Conservation (phyloP, 2,888 invertebrate species). For the Aplocera efformata region DNA sequence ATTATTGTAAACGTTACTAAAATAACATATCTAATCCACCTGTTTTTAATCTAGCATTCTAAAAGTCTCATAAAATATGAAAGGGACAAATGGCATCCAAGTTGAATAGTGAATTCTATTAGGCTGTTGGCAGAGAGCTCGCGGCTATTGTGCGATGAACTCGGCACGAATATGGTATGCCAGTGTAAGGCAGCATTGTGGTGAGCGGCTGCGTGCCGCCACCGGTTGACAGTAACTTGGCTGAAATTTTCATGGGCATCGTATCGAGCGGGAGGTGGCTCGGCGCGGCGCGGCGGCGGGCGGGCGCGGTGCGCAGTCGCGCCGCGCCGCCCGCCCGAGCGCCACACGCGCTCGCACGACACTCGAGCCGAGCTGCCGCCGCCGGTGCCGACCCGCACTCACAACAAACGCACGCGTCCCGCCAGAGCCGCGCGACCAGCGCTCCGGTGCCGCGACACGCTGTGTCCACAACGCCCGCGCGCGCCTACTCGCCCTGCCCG, state of each 20-base stretch:
- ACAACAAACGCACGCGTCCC: conserved; percentile 54
- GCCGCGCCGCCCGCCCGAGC: conserved; percentile 51
- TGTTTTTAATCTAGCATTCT: no score
- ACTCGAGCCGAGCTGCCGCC: conserved; percentile 31
- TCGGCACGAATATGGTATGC: conserved; percentile 22
- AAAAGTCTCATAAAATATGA: not conserved
- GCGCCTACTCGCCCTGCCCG: conserved; percentile 26
- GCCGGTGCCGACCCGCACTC: conserved; percentile 39
- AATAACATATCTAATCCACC: no score
- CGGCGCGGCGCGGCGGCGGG: conserved; percentile 49
- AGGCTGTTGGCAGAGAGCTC: conserved; percentile 15
- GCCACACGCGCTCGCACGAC: conserved; percentile 41
- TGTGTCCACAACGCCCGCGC: conserved; percentile 41
- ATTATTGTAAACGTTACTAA: no score
- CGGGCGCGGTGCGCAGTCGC: conserved; percentile 61
- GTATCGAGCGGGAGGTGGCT: conserved; percentile 73
- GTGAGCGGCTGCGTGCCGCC: conserved; percentile 61
- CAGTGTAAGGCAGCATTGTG: conserved; percentile 36
- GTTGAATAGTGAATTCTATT: conserved; percentile 16
- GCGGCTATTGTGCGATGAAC: conserved; percentile 15
- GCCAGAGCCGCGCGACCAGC: conserved; percentile 37
- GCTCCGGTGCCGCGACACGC: conserved; percentile 6
- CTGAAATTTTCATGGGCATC: conserved; percentile 78
- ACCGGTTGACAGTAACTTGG: conserved; percentile 72
- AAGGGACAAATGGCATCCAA: conserved; percentile 12